These are phyloP conservation scores for Stenoptilia bipunctidactyla DNA, from an alignment of 2,888 invertebrate species.

Conservation along the genomic window DNA sequence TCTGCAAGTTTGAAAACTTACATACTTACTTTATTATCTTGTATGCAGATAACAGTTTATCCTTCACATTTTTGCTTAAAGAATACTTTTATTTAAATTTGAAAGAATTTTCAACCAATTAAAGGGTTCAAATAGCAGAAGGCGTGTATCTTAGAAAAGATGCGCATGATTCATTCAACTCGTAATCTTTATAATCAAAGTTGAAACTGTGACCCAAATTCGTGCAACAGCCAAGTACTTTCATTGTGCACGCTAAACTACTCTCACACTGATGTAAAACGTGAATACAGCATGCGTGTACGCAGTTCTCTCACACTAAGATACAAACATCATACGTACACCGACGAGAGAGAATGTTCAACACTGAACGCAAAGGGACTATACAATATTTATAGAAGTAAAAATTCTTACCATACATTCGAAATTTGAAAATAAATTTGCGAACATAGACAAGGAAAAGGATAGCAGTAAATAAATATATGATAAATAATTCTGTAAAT, in stretches of 20 bases:
- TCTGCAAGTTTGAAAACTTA: too few relatives aligned
- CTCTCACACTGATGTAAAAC: slow-evolving; percentile 24
- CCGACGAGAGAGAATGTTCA: slow-evolving; percentile 15
- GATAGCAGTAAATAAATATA: too few relatives aligned
- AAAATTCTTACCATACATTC: too few relatives aligned
- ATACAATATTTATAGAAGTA: slow-evolving; percentile 10
- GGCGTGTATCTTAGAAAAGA: slow-evolving; percentile 28
- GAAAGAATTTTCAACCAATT: neutral
- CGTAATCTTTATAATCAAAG: slow-evolving; percentile 68
- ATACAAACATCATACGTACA: slow-evolving; percentile 15
- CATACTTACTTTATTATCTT: too few relatives aligned
- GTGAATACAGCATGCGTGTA: slow-evolving; percentile 11
- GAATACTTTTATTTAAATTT: neutral
- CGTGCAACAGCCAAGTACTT: slow-evolving; percentile 64
- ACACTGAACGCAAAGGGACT: slow-evolving; percentile 2
- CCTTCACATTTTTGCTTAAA: neutral
- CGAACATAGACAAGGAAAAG: too few relatives aligned
- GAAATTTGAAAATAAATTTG: too few relatives aligned
- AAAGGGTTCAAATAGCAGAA: neutral
- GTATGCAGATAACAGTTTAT: too few relatives aligned
- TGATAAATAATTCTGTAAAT: too few relatives aligned
- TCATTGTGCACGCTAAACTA: slow-evolving; percentile 63
- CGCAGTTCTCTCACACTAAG: slow-evolving; percentile 19
- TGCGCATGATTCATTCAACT: slow-evolving; percentile 61
- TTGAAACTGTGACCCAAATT: slow-evolving; percentile 67